Evolutionary conservation across 2,113 vertebrate species (phyloP).

Genomic region (Psophia crepitans): DNA sequence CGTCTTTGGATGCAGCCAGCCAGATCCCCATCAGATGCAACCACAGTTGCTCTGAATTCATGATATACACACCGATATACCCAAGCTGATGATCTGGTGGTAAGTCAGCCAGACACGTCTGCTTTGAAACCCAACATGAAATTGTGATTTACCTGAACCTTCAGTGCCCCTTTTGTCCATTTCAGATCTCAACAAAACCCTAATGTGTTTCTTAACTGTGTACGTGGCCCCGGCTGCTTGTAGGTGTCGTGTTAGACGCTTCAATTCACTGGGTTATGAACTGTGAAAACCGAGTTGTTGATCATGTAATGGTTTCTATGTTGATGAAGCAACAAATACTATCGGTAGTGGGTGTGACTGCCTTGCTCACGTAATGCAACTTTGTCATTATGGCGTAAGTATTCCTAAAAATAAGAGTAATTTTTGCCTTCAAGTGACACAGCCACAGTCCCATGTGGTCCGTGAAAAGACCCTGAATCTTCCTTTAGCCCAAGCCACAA

Average conservation of each 20-base stretch:
- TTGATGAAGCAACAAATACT: constrained; percentile 19
- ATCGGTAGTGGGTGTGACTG: not conserved
- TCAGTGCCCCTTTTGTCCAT: not conserved
- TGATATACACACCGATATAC: not conserved
- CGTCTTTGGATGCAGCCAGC: not conserved
- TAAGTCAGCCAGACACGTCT: not conserved
- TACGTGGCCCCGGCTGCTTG: not conserved
- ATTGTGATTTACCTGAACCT: not conserved
- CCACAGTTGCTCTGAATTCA: not conserved
- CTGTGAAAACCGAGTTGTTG: not conserved
- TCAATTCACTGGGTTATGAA: not conserved
- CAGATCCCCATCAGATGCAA: not conserved
- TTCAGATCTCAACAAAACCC: not conserved
- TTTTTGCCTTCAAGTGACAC: not conserved
- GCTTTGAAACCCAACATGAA: not conserved
- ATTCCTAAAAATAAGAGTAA: not conserved
- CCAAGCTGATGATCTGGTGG: not conserved
- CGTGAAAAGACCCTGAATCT: not conserved
- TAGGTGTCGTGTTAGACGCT: not conserved
- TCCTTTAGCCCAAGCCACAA: not conserved
- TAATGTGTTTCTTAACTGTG: not conserved
- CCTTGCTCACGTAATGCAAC: not conserved
- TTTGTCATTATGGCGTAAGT: not conserved
- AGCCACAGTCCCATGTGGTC: not conserved
- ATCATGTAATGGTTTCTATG: not conserved